Evolutionary conservation across 2,888 invertebrate genomes (phyloP).

Genomic region (Polydesmus complanatus): DNA sequence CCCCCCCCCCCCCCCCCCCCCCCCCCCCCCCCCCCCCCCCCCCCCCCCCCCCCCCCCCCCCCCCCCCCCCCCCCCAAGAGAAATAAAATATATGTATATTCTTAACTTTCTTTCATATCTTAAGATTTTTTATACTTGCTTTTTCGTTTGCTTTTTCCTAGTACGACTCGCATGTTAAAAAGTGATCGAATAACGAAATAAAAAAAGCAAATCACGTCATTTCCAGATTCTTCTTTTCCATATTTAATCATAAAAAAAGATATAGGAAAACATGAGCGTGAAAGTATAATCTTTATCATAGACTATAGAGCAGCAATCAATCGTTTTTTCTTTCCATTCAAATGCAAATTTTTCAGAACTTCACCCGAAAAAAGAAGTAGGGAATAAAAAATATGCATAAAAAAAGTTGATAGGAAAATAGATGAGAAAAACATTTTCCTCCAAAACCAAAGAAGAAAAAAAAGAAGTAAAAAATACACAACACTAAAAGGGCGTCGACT

Average conservation of each 20-base stretch:
- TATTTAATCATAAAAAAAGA: neutral
- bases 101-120: too few species aligned
- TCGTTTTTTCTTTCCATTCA: neutral
- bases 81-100: too few species aligned
- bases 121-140: too few species aligned
- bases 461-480: neutral
- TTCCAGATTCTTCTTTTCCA: neutral
- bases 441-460: neutral
- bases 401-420: neutral
- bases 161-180: too few species aligned
- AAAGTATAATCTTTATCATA: neutral
- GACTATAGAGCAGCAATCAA: neutral
- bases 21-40: too few species aligned
- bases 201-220: neutral
- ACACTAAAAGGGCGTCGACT: neutral
- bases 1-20: too few species aligned
- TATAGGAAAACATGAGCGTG: neutral
- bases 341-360: neutral
- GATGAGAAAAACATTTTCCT: neutral
- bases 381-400: neutral
- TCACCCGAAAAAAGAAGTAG: too few species aligned
- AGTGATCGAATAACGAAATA: neutral
- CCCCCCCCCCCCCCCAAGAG: too few species aligned
- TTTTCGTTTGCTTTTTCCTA: too few species aligned
- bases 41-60: too few species aligned